Base-by-base conservation (phyloP, 2,113 vertebrate genomes). In the Ramphastos sulfuratus region DNA sequence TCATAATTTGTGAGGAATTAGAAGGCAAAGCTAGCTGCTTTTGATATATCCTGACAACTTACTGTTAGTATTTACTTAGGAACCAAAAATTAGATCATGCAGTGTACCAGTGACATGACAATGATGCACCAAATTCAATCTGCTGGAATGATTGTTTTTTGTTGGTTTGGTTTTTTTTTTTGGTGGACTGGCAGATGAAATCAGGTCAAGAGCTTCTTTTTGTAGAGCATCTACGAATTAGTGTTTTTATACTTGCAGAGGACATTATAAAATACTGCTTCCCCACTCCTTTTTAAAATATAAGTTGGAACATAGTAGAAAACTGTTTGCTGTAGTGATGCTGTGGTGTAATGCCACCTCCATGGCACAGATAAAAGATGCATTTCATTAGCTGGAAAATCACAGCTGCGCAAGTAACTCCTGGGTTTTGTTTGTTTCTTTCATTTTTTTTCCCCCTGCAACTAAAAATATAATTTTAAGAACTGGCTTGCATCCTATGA, bases 121-220 rank as follows among this genome's bases (percentile, higher is more conserved):
- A 27, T 42, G 79, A 73, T 77, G 35, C 56, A 10, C 37, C 21
- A 78, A 74, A 88, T 91, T 89, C 7, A 88, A 93, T 87, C 55
- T 90, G 67, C 79, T 90, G 46, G 67, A 80, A 63, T 76, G 46
- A 87, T 94, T 39, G 37, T 94, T 81, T 80, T 37, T 37, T 37
- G 37, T 37, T 37, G 7, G 37, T 37, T 37, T 37, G 37, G 9
- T 9, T 91, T 73, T 89, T 87, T 82, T 78, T 66, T 37, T 37
- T 35, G 15, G 15, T 70, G 73, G 28, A 31, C 56, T 77, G 46
- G 25, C 55, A 67, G 69, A 74, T 85, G 85, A 93, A 93, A 91
- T 95, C 59, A 87, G 94, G 82, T 93, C 90, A 94, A 79, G 85
- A 88, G 72, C 64, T 89, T 61, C 9, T 89, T 95, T 91, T 82